Base-by-base conservation (phyloP, 2,113 vertebrate species). In the Erpornis zantholeuca region DNA sequence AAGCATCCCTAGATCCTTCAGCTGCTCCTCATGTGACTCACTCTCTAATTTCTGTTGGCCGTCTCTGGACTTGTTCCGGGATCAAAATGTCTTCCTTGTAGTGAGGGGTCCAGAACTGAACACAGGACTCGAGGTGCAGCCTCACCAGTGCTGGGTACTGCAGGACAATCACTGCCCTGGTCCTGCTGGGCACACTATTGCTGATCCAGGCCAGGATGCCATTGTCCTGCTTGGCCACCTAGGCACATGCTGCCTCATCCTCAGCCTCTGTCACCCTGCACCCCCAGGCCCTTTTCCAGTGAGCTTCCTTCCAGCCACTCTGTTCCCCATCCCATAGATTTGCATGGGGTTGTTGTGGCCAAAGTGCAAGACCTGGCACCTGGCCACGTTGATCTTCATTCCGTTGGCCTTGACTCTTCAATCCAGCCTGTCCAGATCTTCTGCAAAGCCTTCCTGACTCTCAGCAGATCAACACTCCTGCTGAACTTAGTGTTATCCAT, bases 71-170 rank as follows among this genome's bases (percentile, higher is more conserved):
- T 7, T 1, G 1, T 18, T 81, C 27, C 27, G 59, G 36, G 4
- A 12, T 15, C 22, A 57, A 59, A 44, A 2, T 28, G 18, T 57
- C 44, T 36, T 33, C 25, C 12, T 17, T 36, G 27, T 28, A 3
- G 12, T 33, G 15, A 28, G 15, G 15, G 52, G 8, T 27, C 27
- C 44, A 73, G 15, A 65, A 4, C 27, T 16, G 22, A 28, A 28
- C 7, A 3, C 12, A 50, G 12, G 0, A 44, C 5, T 44, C 0
- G 0, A 20, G 22, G 18, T 7, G 44, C 5, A 6, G 15, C 36
- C 33, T 52, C 52, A 44, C 27, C 68, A 28, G 33, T 20, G 68
- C 52, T 0, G 0, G n/a, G 36, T 44, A 15, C 60, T 11, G 36
- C 3, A 7, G 44, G 28, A 24, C 22, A 59, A 14, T 45, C 60